Percentiles rank a stretch among this genome's conserved stretches.
These are phyloP conservation scores for Nanorana parkeri DNA, from an alignment of 2,113 vertebrate species.

Conservation along the genomic window DNA sequence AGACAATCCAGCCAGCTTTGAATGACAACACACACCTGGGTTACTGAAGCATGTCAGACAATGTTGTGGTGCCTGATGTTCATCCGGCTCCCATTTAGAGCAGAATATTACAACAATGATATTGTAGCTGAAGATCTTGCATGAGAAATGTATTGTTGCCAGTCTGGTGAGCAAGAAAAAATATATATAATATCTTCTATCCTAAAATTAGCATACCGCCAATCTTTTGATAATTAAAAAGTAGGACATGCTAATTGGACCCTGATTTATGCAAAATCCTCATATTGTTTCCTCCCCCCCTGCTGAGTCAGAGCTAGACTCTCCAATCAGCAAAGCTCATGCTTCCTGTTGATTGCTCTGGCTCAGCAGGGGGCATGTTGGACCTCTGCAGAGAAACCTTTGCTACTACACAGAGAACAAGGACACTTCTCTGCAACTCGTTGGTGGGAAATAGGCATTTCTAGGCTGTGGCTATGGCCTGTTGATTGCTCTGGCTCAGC, in stretches of 20 bases:
- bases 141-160: neutral
- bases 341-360: too few species aligned
- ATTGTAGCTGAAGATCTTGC: neutral
- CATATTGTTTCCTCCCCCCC: neutral
- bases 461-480: too few species aligned
- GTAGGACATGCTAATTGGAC: neutral
- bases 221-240: neutral
- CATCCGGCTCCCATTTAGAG: neutral
- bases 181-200: neutral
- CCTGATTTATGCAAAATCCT: neutral
- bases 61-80: neutral
- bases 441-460: too few species aligned
- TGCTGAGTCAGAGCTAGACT: too few species aligned
- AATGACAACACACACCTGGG: conserved; percentile 31
- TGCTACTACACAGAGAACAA: too few species aligned
- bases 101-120: conserved; percentile 15
- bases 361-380: too few species aligned
- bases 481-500: too few species aligned
- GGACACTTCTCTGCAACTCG: too few species aligned
- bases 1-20: conserved; percentile 25
- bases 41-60: conserved; percentile 21
- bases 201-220: neutral
- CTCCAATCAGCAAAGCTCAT: too few species aligned
- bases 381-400: too few species aligned
- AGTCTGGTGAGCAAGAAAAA: conserved; percentile 5